Evolutionary conservation across 1,140 invertebrate species (phyloP).

Genomic region (Drosophila seguyi): DNA sequence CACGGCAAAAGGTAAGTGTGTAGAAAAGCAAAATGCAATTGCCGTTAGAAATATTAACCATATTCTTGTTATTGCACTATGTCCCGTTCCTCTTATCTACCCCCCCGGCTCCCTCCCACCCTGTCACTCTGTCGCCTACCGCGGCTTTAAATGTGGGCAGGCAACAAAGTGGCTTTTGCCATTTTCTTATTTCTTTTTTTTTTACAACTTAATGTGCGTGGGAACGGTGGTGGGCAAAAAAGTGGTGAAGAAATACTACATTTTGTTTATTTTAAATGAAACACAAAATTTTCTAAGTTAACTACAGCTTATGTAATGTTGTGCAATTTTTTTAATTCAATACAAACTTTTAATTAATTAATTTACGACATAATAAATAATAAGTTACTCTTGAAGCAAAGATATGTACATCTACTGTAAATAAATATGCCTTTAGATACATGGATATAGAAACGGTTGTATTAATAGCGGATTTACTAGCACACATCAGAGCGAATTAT

Average conservation of each 20-base stretch:
- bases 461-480: conserved; percentile 6
- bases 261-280: background rate
- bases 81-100: background rate
- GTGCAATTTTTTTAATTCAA: too few relatives aligned
- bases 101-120: background rate
- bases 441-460: background rate
- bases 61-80: conserved; percentile 47
- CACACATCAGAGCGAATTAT: background rate
- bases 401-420: background rate
- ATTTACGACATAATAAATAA: too few relatives aligned
- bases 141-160: conserved; percentile 39
- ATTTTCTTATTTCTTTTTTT: conserved; percentile 24
- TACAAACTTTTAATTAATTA: too few relatives aligned
- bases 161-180: conserved; percentile 37
- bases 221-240: conserved; percentile 5
- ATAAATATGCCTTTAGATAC: too few relatives aligned
- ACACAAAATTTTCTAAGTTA: too few relatives aligned
- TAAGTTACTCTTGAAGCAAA: too few relatives aligned
- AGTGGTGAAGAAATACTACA: background rate
- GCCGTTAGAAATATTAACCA: conserved; percentile 56
- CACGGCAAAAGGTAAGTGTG: conserved; percentile 15
- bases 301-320: too few relatives aligned
- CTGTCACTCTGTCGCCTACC: conserved; percentile 2
- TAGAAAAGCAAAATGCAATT: conserved; percentile 23
- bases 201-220: conserved; percentile 17